Percentiles rank a stretch among this genome's conserved stretches.
Evolutionary conservation across 2,797 vertebrate genomes (phyloP).

Genomic region (Enteromius treurensis): DNA sequence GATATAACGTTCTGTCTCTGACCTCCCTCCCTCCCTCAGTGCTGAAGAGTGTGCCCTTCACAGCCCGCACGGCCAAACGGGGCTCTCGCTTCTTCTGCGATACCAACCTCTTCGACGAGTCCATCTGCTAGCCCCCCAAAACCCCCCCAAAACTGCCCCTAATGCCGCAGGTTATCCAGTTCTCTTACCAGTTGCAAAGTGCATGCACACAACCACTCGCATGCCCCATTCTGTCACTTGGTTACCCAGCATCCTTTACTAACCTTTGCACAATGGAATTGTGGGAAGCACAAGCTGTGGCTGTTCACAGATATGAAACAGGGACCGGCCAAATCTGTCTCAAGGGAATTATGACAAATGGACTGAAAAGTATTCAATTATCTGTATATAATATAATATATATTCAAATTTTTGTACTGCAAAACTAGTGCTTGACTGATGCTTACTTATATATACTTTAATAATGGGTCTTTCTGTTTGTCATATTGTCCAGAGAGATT

Average conservation of each 20-base stretch:
- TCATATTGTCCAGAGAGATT: slow-evolving; percentile 66
- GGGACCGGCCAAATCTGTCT: slow-evolving; percentile 39
- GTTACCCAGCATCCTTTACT: slow-evolving; percentile 52
- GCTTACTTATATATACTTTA: background rate
- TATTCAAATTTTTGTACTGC: background rate
- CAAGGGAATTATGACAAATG: slow-evolving; percentile 37
- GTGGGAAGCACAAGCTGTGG: slow-evolving; percentile 27
- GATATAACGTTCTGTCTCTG: slow-evolving; percentile 57
- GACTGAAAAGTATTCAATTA: background rate
- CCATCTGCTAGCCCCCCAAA: slow-evolving; percentile 90
- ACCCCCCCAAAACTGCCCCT: slow-evolving; percentile 55
- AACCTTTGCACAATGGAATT: slow-evolving; percentile 41
- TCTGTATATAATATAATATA: background rate
- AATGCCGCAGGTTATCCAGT: slow-evolving; percentile 81
- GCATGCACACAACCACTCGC: slow-evolving; percentile 73
- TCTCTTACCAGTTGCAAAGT: slow-evolving; percentile 68
- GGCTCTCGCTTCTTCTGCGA: slow-evolving; percentile 98
- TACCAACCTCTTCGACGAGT: slow-evolving; percentile 94
- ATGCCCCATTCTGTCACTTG: slow-evolving; percentile 66
- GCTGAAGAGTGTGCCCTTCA: slow-evolving; percentile 98
- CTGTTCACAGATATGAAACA: slow-evolving; percentile 14
- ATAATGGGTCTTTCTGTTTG: slow-evolving; percentile 10
- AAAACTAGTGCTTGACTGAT: background rate
- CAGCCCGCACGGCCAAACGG: slow-evolving; percentile 96
- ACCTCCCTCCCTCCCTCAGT: slow-evolving; percentile 79